Evolutionary conservation across 1,140 invertebrate genomes (phyloP).

Genomic region (Drosophila cardini): DNA sequence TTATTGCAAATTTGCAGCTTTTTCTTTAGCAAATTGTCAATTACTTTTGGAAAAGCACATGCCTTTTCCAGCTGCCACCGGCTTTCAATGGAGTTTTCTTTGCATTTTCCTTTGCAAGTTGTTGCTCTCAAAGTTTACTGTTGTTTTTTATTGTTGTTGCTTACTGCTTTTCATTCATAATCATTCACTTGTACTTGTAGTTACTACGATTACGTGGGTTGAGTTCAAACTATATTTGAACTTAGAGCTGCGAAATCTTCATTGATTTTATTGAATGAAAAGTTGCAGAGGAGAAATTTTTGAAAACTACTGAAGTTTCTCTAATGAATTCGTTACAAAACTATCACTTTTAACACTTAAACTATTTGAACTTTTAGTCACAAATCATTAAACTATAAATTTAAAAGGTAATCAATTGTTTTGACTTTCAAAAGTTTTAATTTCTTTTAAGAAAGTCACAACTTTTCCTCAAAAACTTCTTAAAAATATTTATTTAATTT

Average conservation of each 20-base stretch:
- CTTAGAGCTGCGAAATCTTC: background rate
- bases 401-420: no score
- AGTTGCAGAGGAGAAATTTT: background rate
- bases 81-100: conserved; percentile 39
- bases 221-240: conserved; percentile 5
- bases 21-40: conserved; percentile 29
- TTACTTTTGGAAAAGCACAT: conserved; percentile 38
- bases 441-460: no score
- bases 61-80: background rate
- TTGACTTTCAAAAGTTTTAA: no score
- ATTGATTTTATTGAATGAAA: background rate
- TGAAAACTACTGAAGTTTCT: background rate
- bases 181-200: conserved; percentile 4
- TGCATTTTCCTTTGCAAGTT: conserved; percentile 2
- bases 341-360: no score
- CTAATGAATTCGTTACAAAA: no score
- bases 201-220: conserved; percentile 34
- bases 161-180: conserved; percentile 32
- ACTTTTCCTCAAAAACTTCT: no score
- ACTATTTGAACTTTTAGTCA: no score
- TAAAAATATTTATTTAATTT: no score
- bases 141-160: background rate
- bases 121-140: conserved; percentile 25
- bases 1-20: conserved; percentile 21
- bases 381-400: no score